Evolutionary conservation across 1,140 invertebrate species (phyloP), one percentile per base, ranked within the genome.

Genomic region (Ips nitidus): DNA sequence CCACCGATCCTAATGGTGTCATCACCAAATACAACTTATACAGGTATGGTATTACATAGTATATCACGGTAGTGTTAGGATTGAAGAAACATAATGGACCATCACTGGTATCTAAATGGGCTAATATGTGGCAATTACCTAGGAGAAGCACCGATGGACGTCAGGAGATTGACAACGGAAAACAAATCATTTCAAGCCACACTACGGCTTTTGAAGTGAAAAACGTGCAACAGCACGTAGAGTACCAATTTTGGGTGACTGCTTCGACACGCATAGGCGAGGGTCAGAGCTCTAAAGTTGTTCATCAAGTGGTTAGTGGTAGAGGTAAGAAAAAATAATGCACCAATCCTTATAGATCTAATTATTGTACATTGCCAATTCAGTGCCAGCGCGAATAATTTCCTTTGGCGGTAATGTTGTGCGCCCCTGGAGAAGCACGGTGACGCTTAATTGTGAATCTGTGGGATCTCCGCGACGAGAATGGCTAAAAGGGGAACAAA

Each of bases 221-320:
- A 64, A 85, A 85, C 52, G 81, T 94, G 6, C 87, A 91, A 71
- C 89, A 91, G 2, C 86, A 91, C 45, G 90, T 91, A 2, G 87
- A 89, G 69, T 94, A 94, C 78, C 88, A 92, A 77, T 91, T 91
- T 76, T 93, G 91, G 91, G 88, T 93, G 4, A 91, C 90, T 2
- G 91, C 90, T 5, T 89, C 87, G 7, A 93, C 91, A 0, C 81
- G 88, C 39, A 86, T 91, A 50, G 91, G 91, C 0, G 91, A 92
- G 77, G 90, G 91, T 0, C 88, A 89, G 74, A 90, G 88, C 78
- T 90, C 89, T 0, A 82, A 84, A 66, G 87, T 90, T 0, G 86
- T 87, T 1, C 86, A 87, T 0, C 87, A 89, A 75, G 81, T 87
- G 22, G 83, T 86, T 6, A 86, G 83, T 1, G 77, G 71, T n/a